Evolutionary conservation across 2,113 vertebrate genomes (phyloP).

Genomic region (Condylura cristata): DNA sequence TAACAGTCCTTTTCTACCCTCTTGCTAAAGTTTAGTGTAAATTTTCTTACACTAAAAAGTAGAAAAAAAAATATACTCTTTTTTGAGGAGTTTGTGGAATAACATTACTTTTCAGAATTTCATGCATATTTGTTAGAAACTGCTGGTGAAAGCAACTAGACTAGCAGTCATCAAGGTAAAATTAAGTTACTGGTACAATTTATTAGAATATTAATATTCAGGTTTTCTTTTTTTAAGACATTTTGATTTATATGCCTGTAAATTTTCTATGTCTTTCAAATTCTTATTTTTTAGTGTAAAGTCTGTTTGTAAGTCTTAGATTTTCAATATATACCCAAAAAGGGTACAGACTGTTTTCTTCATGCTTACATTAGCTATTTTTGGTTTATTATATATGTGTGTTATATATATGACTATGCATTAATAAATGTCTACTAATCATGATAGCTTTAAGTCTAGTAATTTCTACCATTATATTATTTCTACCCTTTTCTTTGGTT

Average conservation of each 20-base stretch:
- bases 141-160: background rate
- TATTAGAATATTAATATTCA: background rate
- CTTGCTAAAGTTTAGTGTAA: background rate
- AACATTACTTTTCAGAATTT: background rate
- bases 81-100: background rate
- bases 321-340: background rate
- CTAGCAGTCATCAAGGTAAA: background rate
- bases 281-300: background rate
- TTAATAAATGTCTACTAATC: background rate
- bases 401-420: too few species aligned
- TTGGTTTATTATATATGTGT: background rate
- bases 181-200: background rate
- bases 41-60: background rate
- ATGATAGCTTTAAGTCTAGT: background rate
- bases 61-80: fast-evolving
- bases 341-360: background rate
- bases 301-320: background rate
- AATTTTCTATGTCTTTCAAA: background rate
- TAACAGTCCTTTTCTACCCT: background rate
- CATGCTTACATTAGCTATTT: background rate
- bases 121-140: background rate
- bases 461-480: background rate
- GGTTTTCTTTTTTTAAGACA: too few species aligned
- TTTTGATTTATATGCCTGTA: background rate
- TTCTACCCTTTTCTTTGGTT: background rate